phyloP scores from a whole-genome alignment of 2,888 invertebrate genomes.

The Tetrapedia diversipes region DNA sequence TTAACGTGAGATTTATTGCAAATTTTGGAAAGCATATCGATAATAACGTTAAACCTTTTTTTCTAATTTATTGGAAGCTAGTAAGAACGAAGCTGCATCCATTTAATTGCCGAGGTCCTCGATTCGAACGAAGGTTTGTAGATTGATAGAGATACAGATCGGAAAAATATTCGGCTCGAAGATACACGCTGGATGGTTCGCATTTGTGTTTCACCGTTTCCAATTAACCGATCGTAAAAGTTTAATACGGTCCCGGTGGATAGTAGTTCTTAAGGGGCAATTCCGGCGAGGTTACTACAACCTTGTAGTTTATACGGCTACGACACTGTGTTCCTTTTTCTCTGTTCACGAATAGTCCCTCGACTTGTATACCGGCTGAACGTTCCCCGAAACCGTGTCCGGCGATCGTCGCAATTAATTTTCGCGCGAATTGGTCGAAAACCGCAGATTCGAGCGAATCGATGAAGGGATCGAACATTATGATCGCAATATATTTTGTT shows the following conservation, averaged over 20 bases:
- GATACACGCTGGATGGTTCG: background rate
- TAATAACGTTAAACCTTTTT: too few relatives aligned
- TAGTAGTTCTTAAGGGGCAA: background rate
- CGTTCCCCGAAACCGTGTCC: conserved; percentile 10
- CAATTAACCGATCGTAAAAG: conserved; percentile 28
- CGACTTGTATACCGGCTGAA: background rate
- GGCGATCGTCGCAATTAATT: conserved; percentile 43
- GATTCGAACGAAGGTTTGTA: background rate
- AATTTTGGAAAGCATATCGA: too few relatives aligned
- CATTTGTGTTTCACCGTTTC: background rate
- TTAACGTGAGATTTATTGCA: too few relatives aligned
- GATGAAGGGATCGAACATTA: conserved; percentile 18
- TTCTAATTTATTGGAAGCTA: too few relatives aligned
- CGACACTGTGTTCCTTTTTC: background rate
- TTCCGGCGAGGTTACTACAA: conserved; percentile 1
- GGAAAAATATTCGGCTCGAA: too few relatives aligned
- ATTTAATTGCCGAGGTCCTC: too few relatives aligned
- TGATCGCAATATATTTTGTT: conserved; percentile 51
- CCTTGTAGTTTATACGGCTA: conserved; percentile 1
- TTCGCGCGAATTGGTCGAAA: conserved; percentile 11
- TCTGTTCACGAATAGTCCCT: conserved; percentile 7
- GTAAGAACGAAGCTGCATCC: too few relatives aligned
- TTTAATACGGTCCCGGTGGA: background rate
- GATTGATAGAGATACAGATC: background rate
- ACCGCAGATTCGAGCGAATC: background rate